Base-by-base conservation (phyloP, 2,113 vertebrate species). In the Dipodomys ordii region DNA sequence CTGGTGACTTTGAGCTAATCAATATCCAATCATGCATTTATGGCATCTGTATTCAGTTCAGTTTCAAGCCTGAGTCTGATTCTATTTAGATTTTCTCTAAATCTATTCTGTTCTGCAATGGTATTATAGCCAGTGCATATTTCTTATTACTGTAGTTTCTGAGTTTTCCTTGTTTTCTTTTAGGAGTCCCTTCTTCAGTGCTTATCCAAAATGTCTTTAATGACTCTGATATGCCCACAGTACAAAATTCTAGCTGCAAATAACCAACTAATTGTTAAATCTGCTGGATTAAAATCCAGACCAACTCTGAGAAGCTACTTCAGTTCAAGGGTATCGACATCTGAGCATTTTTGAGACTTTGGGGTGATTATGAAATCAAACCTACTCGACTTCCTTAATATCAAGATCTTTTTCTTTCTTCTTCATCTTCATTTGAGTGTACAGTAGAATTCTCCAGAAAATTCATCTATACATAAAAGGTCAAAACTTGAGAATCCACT, bases 1-100 rank as follows among this genome's bases (percentile, higher is more conserved):
- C 78, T 93, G 88, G 62, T 92, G 78, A 95, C 80, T 83, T 94
- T 92, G 90, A 89, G 78, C 64, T 91, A 95, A 96, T 97, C 96
- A 96, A 96, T 95, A 96, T 87, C 81, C 57, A 95, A 91, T 95
- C 94, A 77, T 74, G 69, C 68, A 94, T 90, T 96, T 91, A 82
- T 76, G 60, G 9, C 65, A 93, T 95, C 68, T 87, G 83, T 90
- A 96, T 97, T 94, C 87, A 82, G 68, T 92, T 88, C 88, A 95
- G 77, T 69, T 93, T 82, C 88, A 89, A 69, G 49, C 18, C n/a
- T 22, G 68, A 67, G 28, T 32, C 87, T 81, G 93, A 94, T 90
- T 96, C 68, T 95, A 82, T 96, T 94, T 93, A 96, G 68, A 96
- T 39, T 91, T 87, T 5, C 77, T 94, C 84, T 78, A 30, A 92